These are phyloP conservation scores for Latrodectus hesperus DNA, from an alignment of 2,888 invertebrate genomes.

Conservation along the genomic window DNA sequence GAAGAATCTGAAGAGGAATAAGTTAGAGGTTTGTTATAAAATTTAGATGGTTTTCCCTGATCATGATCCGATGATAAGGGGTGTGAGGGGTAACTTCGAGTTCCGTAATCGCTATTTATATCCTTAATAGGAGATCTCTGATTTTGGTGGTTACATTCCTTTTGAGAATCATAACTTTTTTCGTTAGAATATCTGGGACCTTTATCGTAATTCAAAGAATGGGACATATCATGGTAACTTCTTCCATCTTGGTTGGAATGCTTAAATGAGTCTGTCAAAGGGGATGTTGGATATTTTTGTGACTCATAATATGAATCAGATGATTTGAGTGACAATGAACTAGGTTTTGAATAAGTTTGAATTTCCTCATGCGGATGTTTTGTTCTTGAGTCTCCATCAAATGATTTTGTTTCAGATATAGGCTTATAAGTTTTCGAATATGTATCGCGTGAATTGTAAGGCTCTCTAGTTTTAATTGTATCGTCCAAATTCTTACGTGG, in stretches of 20 bases:
- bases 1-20: neutral
- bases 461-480: neutral
- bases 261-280: neutral
- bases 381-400: neutral
- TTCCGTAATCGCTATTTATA: neutral
- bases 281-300: neutral
- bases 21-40: slow-evolving; percentile 13
- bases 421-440: neutral
- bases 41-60: slow-evolving; percentile 7
- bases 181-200: neutral
- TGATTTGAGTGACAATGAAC: slow-evolving; percentile 7
- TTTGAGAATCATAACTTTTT: slow-evolving; percentile 2
- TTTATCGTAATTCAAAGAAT: slow-evolving; percentile 1
- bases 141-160: slow-evolving; percentile 3
- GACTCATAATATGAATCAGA: neutral
- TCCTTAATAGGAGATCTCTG: slow-evolving; percentile 4
- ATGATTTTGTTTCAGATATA: neutral
- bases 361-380: neutral
- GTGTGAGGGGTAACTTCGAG: slow-evolving; percentile 11
- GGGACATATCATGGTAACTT: slow-evolving; percentile 10
- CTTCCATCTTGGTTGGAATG: neutral
- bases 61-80: neutral
- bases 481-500: slow-evolving; percentile 6
- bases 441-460: neutral
- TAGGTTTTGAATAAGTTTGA: slow-evolving; percentile 6